phyloP scores from a whole-genome alignment of 2,888 invertebrate genomes.

The Nemoura dubitans region DNA sequence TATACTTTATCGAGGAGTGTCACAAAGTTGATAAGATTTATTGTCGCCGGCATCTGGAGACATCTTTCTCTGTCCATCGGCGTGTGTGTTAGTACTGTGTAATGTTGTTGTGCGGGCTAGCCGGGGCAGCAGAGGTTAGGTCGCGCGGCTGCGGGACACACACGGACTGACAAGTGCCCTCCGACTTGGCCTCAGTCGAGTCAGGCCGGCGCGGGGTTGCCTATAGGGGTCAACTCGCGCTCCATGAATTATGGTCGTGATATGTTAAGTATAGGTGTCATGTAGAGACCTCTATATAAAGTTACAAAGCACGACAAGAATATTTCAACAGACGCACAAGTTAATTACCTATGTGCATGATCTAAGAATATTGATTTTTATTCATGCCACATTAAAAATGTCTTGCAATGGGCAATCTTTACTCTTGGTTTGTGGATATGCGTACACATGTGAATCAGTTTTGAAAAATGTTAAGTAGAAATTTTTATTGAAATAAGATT shows the following conservation, averaged over 20 bases:
- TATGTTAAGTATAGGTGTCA: neutral
- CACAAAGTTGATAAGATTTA: slow-evolving; percentile 35
- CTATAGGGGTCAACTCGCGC: neutral
- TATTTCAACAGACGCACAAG: slow-evolving; percentile 4
- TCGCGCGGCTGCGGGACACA: neutral
- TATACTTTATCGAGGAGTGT: slow-evolving; percentile 25
- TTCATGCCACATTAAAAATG: neutral
- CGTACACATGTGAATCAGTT: neutral
- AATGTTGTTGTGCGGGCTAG: neutral
- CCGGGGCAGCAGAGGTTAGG: slow-evolving; percentile 8
- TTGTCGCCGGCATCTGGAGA: neutral
- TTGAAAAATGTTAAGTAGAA: neutral
- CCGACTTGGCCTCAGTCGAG: neutral
- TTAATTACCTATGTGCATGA: neutral
- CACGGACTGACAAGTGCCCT: slow-evolving; percentile 35
- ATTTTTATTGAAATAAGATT: neutral
- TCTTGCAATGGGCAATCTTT: neutral
- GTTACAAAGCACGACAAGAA: neutral
- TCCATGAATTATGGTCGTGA: neutral
- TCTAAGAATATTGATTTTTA: neutral
- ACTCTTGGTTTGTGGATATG: neutral
- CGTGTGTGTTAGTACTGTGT: neutral
- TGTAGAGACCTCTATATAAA: neutral
- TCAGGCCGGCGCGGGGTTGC: neutral
- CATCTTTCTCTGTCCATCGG: slow-evolving; percentile 36